These are phyloP conservation scores for Thalassoma bifasciatum DNA, from an alignment of 2,113 vertebrate species.

Conservation along the genomic window DNA sequence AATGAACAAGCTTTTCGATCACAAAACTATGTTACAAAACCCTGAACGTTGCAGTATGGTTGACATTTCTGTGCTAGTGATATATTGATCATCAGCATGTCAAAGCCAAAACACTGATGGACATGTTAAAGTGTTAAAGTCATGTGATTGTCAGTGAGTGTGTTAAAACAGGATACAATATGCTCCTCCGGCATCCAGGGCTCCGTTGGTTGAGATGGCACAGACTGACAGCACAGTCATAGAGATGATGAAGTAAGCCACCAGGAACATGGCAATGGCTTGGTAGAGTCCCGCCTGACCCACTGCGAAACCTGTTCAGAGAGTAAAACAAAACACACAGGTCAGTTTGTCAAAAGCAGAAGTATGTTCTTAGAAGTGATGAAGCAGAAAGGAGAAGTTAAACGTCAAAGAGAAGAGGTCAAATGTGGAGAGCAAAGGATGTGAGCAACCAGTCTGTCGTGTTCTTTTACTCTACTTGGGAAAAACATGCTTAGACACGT, in stretches of 20 bases:
- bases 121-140: no score
- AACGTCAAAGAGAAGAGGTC: background rate
- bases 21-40: no score
- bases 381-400: background rate
- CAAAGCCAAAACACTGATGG: no score
- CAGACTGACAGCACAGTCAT: slow-evolving; percentile 93
- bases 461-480: no score
- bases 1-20: no score
- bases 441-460: no score
- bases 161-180: slow-evolving; percentile 89
- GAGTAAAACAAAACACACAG: background rate
- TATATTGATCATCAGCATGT: no score
- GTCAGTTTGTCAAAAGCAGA: slow-evolving; percentile 10
- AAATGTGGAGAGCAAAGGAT: background rate
- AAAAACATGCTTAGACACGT: no score
- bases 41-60: no score
- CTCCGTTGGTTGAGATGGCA: slow-evolving; percentile 93
- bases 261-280: slow-evolving; percentile 86
- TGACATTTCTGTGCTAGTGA: no score
- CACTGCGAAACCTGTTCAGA: slow-evolving; percentile 88
- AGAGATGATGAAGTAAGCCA: slow-evolving; percentile 93
- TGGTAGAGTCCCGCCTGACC: slow-evolving; percentile 92
- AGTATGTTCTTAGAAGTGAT: background rate
- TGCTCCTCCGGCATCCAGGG: slow-evolving; percentile 91
- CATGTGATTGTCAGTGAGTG: no score